These are phyloP conservation scores for Lysandra coridon DNA, from an alignment of 2,888 invertebrate genomes.

Conservation along the genomic window DNA sequence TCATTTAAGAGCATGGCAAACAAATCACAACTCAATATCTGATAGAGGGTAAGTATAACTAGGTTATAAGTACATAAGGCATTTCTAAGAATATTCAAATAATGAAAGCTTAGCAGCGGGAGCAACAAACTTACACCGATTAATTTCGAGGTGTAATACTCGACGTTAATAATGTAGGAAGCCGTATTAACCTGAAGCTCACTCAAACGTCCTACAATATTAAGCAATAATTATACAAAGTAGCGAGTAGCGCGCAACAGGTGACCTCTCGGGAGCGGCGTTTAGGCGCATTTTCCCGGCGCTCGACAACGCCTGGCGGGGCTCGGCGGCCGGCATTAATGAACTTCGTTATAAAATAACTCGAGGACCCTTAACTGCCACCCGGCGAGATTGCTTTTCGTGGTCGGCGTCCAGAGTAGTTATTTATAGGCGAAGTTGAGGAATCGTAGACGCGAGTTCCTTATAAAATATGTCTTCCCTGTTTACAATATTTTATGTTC, in stretches of 20 bases:
- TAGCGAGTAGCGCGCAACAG: slow-evolving; percentile 46
- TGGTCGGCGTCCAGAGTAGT: slow-evolving; percentile 72
- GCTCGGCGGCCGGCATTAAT: slow-evolving; percentile 57
- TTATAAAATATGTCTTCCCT: slow-evolving; percentile 24
- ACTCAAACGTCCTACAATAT: slow-evolving; percentile 52
- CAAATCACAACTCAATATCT: no score
- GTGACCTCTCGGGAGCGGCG: slow-evolving; percentile 49
- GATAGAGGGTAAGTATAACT: no score
- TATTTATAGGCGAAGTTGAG: slow-evolving; percentile 71
- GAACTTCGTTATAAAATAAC: slow-evolving; percentile 75
- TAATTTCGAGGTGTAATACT: neutral
- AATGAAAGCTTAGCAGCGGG: neutral
- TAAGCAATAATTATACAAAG: slow-evolving; percentile 69
- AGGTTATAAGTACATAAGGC: no score
- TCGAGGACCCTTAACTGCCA: slow-evolving; percentile 72
- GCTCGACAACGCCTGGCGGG: slow-evolving; percentile 39
- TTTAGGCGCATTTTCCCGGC: slow-evolving; percentile 54
- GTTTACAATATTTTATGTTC: slow-evolving; percentile 23
- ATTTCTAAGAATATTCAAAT: neutral
- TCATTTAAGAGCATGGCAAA: neutral
- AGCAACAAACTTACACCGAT: neutral
- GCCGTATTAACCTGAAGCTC: neutral
- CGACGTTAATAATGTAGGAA: neutral
- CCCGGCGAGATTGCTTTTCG: slow-evolving; percentile 74
- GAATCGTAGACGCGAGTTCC: slow-evolving; percentile 45